These are phyloP conservation scores for Ceyx margarethae DNA, from an alignment of 2,113 vertebrate species.

Conservation along the genomic window DNA sequence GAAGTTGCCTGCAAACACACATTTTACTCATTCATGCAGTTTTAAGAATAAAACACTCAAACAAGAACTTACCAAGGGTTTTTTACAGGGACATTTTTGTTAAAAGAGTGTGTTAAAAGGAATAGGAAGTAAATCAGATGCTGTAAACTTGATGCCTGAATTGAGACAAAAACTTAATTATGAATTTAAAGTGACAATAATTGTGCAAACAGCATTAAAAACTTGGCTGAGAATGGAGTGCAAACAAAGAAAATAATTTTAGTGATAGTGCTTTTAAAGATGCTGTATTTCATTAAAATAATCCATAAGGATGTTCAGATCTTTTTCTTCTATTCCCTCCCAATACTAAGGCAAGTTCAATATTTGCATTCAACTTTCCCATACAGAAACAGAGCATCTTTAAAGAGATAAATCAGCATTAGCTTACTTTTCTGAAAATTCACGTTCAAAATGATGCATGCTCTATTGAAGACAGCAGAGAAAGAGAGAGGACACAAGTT, in stretches of 20 bases:
- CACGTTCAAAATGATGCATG: conserved; percentile 96
- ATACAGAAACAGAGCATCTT: conserved; percentile 81
- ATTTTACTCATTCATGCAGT: conserved; percentile 40
- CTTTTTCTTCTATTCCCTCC: conserved; percentile 39
- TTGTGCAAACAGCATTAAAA: conserved; percentile 66
- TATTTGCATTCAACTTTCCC: conserved; percentile 43
- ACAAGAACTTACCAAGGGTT: conserved; percentile 56
- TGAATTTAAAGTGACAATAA: conserved; percentile 62
- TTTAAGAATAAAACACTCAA: conserved; percentile 53
- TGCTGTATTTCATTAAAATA: conserved; percentile 70
- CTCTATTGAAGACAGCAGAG: conserved; percentile 91
- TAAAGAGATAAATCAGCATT: conserved; percentile 82
- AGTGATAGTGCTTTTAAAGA: conserved; percentile 72
- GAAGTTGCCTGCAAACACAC: neutral
- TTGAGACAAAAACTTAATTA: conserved; percentile 66
- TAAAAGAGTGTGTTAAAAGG: conserved; percentile 70
- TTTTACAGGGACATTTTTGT: conserved; percentile 68
- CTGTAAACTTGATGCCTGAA: conserved; percentile 61
- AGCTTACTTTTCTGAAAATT: conserved; percentile 95
- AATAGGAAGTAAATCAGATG: conserved; percentile 70
- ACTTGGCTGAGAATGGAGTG: conserved; percentile 62
- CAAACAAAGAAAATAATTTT: conserved; percentile 49
- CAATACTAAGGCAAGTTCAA: conserved; percentile 34
- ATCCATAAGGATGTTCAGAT: neutral
- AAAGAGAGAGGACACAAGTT: conserved; percentile 73